Evolutionary conservation across 2,797 vertebrate genomes (phyloP).

Genomic region (Xenentodon cancila): DNA sequence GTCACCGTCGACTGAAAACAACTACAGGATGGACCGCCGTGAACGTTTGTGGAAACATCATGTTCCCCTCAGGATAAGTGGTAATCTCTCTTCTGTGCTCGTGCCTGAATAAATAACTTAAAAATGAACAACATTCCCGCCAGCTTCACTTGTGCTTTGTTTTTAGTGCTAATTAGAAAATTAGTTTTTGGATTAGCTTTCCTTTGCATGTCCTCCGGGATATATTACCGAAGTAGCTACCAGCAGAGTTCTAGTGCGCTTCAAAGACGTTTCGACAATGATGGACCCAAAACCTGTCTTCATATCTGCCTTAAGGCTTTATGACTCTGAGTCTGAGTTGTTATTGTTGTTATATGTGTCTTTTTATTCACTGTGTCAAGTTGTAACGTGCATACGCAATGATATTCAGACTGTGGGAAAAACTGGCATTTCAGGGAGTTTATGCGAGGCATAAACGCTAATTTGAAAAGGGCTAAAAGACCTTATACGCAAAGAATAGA

Average conservation of each 20-base stretch:
- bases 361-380: neutral
- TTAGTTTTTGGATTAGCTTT: neutral
- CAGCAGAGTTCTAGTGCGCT: neutral
- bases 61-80: neutral
- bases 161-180: conserved; percentile 1
- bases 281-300: neutral
- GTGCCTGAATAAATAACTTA: neutral
- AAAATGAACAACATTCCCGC: neutral
- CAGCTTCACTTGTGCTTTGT: neutral
- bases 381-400: neutral
- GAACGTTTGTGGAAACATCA: neutral
- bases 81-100: neutral
- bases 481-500: neutral
- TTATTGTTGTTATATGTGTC: neutral
- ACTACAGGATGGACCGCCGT: neutral
- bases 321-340: too few relatives aligned
- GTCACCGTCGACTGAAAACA: neutral
- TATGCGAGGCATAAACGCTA: conserved; percentile 11
- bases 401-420: neutral
- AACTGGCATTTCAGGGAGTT: conserved; percentile 1
- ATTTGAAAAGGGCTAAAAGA: conserved; percentile 21
- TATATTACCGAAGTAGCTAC: neutral
- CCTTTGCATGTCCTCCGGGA: neutral
- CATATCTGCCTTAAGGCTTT: neutral
- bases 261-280: conserved; percentile 10